These are phyloP conservation scores for Gasteruption jaculator DNA, from an alignment of 2,888 invertebrate genomes.

Conservation along the genomic window DNA sequence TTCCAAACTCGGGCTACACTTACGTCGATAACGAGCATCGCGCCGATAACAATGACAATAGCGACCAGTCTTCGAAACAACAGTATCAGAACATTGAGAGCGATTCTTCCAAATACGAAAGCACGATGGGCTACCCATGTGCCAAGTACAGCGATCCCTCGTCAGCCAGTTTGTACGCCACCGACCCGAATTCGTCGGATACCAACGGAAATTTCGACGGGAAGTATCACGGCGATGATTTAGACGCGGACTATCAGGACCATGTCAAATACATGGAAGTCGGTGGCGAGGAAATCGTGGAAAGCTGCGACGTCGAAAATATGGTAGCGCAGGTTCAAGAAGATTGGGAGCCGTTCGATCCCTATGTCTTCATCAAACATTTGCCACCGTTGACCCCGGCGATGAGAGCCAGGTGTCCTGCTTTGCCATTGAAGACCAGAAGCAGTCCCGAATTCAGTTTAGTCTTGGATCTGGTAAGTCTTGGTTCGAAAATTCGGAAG, in stretches of 20 bases:
- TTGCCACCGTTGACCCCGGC: constrained; percentile 77
- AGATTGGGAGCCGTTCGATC: constrained; percentile 80
- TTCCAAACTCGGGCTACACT: constrained; percentile 34
- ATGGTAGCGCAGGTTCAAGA: constrained; percentile 54
- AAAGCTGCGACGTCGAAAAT: constrained; percentile 45
- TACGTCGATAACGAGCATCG: constrained; percentile 36
- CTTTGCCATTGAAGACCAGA: constrained; percentile 85
- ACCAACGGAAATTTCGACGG: constrained; percentile 39
- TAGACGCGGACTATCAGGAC: constrained; percentile 41
- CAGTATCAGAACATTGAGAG: constrained; percentile 27
- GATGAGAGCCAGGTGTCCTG: constrained; percentile 70
- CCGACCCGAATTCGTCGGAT: constrained; percentile 33
- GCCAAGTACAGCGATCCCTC: constrained; percentile 30
- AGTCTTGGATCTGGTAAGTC: constrained; percentile 55
- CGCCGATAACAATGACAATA: constrained; percentile 38
- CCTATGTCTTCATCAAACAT: constrained; percentile 87
- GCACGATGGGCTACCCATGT: constrained; percentile 27
- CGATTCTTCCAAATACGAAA: constrained; percentile 34
- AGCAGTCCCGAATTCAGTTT: constrained; percentile 92
- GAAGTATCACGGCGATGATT: constrained; percentile 37
- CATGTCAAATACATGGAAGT: constrained; percentile 47
- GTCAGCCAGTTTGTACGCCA: constrained; percentile 31
- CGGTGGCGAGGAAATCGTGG: constrained; percentile 47
- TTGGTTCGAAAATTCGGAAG: not conserved
- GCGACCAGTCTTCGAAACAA: constrained; percentile 30